Conservation (phyloP, 2,113 vertebrate species). For the Urocitellus parryii region DNA sequence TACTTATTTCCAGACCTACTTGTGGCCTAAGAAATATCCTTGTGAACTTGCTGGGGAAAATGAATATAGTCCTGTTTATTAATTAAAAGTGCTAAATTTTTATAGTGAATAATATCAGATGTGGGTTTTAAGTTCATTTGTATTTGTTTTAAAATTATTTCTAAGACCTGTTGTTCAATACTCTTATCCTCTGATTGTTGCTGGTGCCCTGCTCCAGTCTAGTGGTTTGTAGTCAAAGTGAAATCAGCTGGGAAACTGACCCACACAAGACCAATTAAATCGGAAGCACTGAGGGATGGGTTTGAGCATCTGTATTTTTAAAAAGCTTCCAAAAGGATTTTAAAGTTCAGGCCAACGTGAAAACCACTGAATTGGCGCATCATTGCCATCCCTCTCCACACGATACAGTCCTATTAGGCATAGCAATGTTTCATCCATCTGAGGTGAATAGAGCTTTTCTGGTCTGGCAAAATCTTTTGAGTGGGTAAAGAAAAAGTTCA, state of each 20-base stretch:
- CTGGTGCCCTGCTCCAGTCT: not conserved
- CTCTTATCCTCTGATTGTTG: not conserved
- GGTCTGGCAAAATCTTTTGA: not conserved
- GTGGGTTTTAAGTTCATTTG: not conserved
- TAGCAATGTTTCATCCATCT: not conserved
- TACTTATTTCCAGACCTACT: not conserved
- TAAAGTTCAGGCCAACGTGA: not conserved
- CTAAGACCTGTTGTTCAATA: not conserved
- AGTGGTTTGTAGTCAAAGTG: not conserved
- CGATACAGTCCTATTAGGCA: not conserved
- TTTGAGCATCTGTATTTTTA: not conserved
- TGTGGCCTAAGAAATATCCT: not conserved
- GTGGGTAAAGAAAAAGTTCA: not conserved
- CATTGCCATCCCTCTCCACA: rapidly evolving
- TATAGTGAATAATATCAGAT: not conserved
- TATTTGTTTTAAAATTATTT: not conserved
- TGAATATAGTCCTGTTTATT: not conserved
- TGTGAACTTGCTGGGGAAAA: not conserved
- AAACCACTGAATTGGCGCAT: not conserved
- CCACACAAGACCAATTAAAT: not conserved
- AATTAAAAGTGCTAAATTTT: not conserved
- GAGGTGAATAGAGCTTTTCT: not conserved
- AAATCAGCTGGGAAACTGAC: not conserved
- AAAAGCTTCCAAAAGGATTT: not conserved
- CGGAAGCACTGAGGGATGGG: not conserved